Evolutionary conservation across 2,797 vertebrate genomes (phyloP).

Genomic region (Australoheros facetus): DNA sequence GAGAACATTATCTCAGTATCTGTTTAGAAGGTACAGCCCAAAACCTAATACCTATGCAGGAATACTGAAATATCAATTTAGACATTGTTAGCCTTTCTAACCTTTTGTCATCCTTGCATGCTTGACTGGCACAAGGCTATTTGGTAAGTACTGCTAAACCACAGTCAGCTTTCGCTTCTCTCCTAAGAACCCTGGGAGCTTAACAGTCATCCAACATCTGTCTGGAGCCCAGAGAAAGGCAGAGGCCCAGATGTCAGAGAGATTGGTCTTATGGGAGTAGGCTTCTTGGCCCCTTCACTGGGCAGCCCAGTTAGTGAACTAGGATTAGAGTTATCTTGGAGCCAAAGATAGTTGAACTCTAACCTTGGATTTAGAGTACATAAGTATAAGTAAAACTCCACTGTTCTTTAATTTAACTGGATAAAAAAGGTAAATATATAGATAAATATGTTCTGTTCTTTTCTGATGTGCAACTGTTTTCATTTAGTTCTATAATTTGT

Average conservation of each 20-base stretch:
- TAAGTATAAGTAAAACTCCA: slow-evolving; percentile 1
- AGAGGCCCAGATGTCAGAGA: slow-evolving; percentile 75
- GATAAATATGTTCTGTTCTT: background rate
- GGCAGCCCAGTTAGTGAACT: slow-evolving; percentile 68
- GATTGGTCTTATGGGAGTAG: slow-evolving; percentile 77
- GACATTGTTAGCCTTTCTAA: background rate
- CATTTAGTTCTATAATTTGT: background rate
- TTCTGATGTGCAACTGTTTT: background rate
- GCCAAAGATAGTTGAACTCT: slow-evolving; percentile 42
- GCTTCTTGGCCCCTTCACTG: slow-evolving; percentile 69
- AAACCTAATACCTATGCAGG: background rate
- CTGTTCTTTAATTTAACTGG: background rate
- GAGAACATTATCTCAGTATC: too few relatives aligned
- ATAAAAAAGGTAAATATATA: background rate
- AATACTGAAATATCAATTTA: background rate
- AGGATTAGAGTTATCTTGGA: slow-evolving; percentile 65
- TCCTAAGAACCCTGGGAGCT: slow-evolving; percentile 67
- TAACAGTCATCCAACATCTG: slow-evolving; percentile 74
- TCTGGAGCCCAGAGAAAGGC: slow-evolving; percentile 73
- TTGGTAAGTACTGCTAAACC: slow-evolving; percentile 30
- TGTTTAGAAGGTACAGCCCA: background rate
- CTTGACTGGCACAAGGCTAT: slow-evolving; percentile 13
- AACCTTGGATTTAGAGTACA: slow-evolving; percentile 39
- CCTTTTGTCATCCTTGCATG: slow-evolving; percentile 4
- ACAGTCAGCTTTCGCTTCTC: slow-evolving; percentile 32